These are phyloP conservation scores for Lepidurus couesii DNA, from an alignment of 1,140 invertebrate genomes.

Conservation along the genomic window DNA sequence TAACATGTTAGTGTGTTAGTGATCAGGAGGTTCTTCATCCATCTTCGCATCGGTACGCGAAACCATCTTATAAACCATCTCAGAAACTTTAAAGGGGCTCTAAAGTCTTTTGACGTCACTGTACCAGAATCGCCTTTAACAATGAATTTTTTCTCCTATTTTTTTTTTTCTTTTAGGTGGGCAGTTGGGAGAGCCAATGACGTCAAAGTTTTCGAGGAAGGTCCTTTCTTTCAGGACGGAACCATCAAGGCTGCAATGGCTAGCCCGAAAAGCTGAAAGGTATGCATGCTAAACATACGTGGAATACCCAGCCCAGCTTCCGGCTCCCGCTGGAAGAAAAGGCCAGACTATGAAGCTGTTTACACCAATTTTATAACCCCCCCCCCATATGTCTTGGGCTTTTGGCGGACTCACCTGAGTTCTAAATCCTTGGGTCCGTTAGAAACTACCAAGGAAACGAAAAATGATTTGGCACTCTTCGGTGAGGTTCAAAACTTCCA, in stretches of 20 bases:
- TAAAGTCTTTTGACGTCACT: background rate
- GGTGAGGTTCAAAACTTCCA: too few species aligned
- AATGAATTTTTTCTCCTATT: background rate
- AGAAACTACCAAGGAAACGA: background rate
- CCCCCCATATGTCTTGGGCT: too few species aligned
- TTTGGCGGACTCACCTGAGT: background rate
- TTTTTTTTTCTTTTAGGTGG: background rate
- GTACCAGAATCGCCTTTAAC: background rate
- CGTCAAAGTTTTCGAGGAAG: background rate
- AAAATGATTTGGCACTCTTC: too few species aligned
- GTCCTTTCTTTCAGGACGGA: background rate
- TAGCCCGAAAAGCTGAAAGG: background rate
- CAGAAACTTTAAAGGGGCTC: background rate
- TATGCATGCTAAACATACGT: conserved; percentile 6
- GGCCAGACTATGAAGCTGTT: background rate
- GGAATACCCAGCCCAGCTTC: conserved; percentile 13
- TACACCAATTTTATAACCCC: background rate
- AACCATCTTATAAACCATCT: background rate
- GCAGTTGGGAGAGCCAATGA: background rate
- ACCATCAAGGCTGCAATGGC: background rate
- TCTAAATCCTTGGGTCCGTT: background rate
- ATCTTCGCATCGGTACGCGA: background rate
- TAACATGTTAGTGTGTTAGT: background rate
- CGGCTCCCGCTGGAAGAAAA: background rate
- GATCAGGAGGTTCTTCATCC: background rate